phyloP scores from a whole-genome alignment of 1,140 invertebrate species.

The Drosophila sproati region DNA sequence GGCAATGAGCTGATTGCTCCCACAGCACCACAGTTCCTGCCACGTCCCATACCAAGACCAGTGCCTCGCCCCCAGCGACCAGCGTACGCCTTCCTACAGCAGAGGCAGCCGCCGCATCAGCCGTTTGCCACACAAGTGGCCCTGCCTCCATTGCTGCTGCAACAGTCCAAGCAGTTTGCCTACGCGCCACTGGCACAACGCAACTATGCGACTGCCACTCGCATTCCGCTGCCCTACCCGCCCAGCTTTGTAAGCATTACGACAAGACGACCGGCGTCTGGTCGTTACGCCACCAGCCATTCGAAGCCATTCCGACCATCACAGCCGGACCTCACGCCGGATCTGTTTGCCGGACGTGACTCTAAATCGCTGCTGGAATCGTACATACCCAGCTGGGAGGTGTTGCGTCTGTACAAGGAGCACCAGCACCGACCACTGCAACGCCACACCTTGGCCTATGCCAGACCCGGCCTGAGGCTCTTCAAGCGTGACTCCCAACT shows the following conservation, averaged over 20 bases:
- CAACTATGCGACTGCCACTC: conserved; percentile 51
- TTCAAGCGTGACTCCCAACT: conserved; percentile 57
- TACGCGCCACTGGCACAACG: conserved; percentile 56
- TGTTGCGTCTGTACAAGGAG: conserved; percentile 60
- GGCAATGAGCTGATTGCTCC: conserved; percentile 40
- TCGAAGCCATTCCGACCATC: conserved; percentile 61
- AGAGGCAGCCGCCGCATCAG: background rate
- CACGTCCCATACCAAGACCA: conserved; percentile 33
- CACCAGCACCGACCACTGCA: conserved; percentile 31
- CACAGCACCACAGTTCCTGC: conserved; percentile 12
- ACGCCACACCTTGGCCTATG: conserved; percentile 67
- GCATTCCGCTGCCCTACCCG: conserved; percentile 73
- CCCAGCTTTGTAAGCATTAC: conserved; percentile 78
- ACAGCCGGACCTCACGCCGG: conserved; percentile 60
- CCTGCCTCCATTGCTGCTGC: conserved; percentile 17
- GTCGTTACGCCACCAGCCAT: conserved; percentile 6
- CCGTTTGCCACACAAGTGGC: conserved; percentile 5
- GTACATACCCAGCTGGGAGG: conserved; percentile 81
- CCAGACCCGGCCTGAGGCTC: conserved; percentile 49
- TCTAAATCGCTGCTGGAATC: conserved; percentile 77
- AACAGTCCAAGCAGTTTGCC: conserved; percentile 71
- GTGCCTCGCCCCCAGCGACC: conserved; percentile 37
- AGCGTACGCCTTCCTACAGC: conserved; percentile 27
- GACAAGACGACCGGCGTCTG: conserved; percentile 47
- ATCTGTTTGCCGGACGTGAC: conserved; percentile 66